phyloP scores from a whole-genome alignment of 2,113 vertebrate species.

The Plotosus lineatus region DNA sequence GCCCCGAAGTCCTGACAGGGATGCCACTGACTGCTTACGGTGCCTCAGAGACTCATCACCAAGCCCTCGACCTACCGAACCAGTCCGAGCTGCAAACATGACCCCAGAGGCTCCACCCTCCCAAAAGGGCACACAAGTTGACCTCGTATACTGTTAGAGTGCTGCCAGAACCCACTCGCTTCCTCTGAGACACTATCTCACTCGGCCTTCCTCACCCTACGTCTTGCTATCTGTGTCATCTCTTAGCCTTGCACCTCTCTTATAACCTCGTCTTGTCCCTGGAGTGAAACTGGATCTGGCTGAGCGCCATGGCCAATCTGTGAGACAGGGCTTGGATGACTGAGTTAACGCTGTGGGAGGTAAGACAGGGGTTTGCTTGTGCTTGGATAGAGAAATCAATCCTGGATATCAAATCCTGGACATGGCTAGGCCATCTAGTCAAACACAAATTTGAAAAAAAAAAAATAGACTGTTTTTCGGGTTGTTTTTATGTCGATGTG shows the following conservation, averaged over 20 bases:
- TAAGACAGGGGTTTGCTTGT: slow-evolving; percentile 47
- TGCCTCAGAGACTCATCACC: slow-evolving; percentile 69
- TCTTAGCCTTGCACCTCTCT: slow-evolving; percentile 54
- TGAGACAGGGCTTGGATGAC: slow-evolving; percentile 25
- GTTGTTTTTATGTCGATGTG: not conserved
- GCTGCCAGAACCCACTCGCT: not conserved
- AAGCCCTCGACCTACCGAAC: slow-evolving; percentile 72
- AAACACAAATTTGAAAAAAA: not conserved
- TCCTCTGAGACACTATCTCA: slow-evolving; percentile 19
- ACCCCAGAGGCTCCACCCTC: slow-evolving; percentile 32
- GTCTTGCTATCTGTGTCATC: slow-evolving; percentile 41
- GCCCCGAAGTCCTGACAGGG: slow-evolving; percentile 67
- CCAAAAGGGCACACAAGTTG: not conserved
- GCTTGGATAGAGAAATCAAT: not conserved
- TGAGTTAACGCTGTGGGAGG: slow-evolving; percentile 59
- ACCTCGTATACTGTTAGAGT: not conserved
- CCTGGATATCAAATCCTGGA: not conserved
- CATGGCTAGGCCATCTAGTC: too few relatives aligned
- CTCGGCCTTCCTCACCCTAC: slow-evolving; percentile 32
- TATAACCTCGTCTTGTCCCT: slow-evolving; percentile 74
- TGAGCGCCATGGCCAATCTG: slow-evolving; percentile 66
- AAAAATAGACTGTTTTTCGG: not conserved
- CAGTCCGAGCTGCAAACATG: slow-evolving; percentile 87
- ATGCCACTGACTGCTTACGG: slow-evolving; percentile 79
- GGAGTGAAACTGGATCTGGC: slow-evolving; percentile 85